These are phyloP conservation scores for Craterocephalus amniculus DNA, from an alignment of 2,797 vertebrate species.

Conservation along the genomic window DNA sequence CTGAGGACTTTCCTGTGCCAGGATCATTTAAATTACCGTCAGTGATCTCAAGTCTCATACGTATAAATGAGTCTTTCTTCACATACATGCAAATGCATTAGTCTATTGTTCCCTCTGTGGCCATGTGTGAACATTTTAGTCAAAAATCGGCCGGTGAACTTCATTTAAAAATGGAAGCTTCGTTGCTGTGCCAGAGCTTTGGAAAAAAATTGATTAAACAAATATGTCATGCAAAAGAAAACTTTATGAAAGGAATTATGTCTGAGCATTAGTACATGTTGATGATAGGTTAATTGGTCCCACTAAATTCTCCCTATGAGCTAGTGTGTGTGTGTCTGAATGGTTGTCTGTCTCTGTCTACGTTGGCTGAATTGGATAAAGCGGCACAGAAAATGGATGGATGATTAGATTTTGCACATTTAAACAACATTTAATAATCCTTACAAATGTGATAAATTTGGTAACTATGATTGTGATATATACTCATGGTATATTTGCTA, in stretches of 20 bases:
- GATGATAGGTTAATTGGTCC: no score
- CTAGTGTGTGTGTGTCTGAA: no score
- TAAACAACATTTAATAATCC: neutral
- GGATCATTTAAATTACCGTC: neutral
- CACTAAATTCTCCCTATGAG: no score
- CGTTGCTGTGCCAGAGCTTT: neutral
- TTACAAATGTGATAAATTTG: neutral
- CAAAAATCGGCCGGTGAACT: neutral
- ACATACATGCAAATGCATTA: neutral
- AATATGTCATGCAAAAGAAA: neutral
- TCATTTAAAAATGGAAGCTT: neutral
- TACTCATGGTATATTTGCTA: neutral
- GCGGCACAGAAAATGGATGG: no score
- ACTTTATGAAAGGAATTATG: neutral
- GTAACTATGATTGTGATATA: neutral
- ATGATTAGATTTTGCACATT: neutral
- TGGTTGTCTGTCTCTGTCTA: no score
- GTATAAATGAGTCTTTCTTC: neutral
- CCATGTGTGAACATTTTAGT: neutral
- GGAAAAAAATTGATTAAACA: neutral
- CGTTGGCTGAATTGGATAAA: no score
- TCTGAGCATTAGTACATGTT: neutral
- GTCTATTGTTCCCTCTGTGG: neutral
- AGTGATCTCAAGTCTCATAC: neutral
- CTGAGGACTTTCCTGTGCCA: neutral